A percentile compares a stretch with the other conserved stretches of the same genome.
phyloP scores from a whole-genome alignment of 1,140 invertebrate genomes.

The Bombus fervidus region DNA sequence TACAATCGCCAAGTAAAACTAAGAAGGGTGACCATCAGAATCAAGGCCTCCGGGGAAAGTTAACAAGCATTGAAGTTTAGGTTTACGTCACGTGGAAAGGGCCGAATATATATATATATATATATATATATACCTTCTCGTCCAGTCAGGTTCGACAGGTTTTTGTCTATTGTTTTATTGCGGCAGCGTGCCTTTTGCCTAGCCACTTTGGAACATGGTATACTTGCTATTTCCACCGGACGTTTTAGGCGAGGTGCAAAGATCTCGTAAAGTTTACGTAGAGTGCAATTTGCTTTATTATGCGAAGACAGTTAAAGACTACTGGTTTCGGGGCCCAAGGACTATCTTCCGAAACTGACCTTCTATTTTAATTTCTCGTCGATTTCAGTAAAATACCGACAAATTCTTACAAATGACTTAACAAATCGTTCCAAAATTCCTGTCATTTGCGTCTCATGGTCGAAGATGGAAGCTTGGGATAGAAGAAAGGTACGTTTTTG shows the following conservation, averaged over 20 bases:
- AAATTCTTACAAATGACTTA: background rate
- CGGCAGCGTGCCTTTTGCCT: background rate
- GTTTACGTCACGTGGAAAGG: background rate
- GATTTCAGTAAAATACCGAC: too few species aligned
- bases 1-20: background rate
- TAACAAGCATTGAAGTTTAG: conserved; percentile 15
- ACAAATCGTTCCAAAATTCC: conserved; percentile 1
- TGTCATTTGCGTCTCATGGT: background rate
- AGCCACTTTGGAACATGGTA: background rate
- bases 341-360: background rate
- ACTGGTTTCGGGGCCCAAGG: too few species aligned
- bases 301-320: background rate
- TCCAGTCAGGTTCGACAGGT: background rate
- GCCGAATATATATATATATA: background rate
- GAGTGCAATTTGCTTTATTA: conserved; percentile 42
- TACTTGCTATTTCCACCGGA: background rate
- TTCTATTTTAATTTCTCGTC: background rate
- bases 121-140: background rate
- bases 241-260: too few species aligned
- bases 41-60: conserved; percentile 45
- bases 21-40: background rate
- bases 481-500: background rate
- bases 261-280: conserved; percentile 38
- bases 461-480: background rate
- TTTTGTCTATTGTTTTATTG: conserved; percentile 16